Evolutionary conservation across 2,113 vertebrate species (phyloP).

Genomic region (Ciconia stormi): DNA sequence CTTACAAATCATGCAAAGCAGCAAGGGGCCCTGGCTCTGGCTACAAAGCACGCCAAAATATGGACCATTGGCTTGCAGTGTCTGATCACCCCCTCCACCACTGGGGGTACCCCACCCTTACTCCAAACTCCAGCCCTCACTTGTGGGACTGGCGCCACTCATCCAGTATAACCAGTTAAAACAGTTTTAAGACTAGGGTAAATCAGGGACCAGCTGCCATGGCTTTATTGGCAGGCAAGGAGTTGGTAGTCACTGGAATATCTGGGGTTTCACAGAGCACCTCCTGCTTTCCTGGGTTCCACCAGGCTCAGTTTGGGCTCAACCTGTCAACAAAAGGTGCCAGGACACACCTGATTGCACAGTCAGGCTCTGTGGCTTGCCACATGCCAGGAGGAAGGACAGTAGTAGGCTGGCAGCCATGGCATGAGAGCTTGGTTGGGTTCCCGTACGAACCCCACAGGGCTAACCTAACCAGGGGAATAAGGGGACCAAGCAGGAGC

Average conservation of each 20-base stretch:
- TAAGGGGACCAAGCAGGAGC: background rate
- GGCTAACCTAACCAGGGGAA: background rate
- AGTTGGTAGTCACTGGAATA: background rate
- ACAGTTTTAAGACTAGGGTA: background rate
- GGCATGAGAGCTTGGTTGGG: background rate
- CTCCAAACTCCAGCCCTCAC: background rate
- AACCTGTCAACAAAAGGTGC: background rate
- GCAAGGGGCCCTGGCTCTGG: background rate
- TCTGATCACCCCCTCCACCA: background rate
- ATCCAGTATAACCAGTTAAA: background rate
- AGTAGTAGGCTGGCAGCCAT: background rate
- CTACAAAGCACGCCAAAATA: background rate
- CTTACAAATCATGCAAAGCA: background rate
- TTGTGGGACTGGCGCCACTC: background rate
- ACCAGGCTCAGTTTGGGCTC: background rate
- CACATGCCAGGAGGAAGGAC: background rate
- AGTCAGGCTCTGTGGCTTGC: background rate
- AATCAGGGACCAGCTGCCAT: background rate
- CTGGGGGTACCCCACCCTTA: background rate
- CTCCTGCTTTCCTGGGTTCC: background rate
- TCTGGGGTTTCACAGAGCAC: background rate
- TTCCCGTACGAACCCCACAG: background rate
- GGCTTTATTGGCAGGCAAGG: background rate
- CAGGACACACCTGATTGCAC: background rate
- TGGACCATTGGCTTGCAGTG: background rate